Conservation (phyloP, 64 coral and sea anemone genomes). For the Pocillopora verrucosa region DNA sequence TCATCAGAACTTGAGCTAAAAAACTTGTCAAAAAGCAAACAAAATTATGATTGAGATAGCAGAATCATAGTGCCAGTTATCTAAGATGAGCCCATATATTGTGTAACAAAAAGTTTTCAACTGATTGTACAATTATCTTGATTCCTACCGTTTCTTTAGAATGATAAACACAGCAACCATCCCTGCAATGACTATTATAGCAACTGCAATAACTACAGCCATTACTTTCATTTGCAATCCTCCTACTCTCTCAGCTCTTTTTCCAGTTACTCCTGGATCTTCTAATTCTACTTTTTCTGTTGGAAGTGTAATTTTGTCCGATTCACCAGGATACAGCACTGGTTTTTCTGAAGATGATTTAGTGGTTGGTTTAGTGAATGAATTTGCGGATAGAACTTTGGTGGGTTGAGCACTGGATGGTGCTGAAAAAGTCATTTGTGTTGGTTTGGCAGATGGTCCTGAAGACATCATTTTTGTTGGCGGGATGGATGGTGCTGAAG, state of each 20-base stretch:
- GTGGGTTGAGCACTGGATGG: neutral
- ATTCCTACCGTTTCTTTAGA: neutral
- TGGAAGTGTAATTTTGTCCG: neutral
- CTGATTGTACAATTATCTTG: neutral
- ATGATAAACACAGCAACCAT: neutral
- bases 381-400: neutral
- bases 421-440: neutral
- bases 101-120: neutral
- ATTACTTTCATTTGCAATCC: neutral
- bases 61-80: no score
- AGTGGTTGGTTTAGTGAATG: neutral
- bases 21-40: no score
- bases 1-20: no score
- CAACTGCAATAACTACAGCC: conserved; percentile 2
- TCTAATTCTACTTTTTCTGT: neutral
- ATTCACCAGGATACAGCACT: neutral
- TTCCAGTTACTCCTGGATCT: neutral
- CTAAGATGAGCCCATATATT: no score
- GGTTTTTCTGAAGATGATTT: neutral
- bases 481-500: no score
- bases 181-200: neutral
- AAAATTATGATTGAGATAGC: no score
- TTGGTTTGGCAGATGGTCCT: conserved; percentile 2
- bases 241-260: neutral
- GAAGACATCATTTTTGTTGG: neutral